phyloP scores from a whole-genome alignment of 2,113 vertebrate species.

The Miniopterus natalensis region DNA sequence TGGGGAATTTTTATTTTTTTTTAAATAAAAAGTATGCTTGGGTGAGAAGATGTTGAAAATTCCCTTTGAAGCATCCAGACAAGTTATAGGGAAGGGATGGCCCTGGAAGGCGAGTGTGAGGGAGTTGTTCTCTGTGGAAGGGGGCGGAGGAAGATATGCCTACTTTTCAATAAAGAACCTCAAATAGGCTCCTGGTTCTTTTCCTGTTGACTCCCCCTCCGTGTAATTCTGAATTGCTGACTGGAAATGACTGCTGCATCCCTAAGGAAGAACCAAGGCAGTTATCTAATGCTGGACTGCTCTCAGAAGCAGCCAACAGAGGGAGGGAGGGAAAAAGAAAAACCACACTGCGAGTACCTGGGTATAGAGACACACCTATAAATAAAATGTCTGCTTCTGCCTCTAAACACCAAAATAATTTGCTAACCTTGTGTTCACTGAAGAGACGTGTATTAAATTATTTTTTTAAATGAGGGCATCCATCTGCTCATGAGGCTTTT shows the following conservation, averaged over 20 bases:
- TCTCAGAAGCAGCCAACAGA: conserved; percentile 5
- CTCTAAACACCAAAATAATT: neutral
- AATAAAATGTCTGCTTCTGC: conserved; percentile 49
- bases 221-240: neutral
- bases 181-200: neutral
- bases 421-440: neutral
- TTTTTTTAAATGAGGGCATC: neutral
- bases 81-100: neutral
- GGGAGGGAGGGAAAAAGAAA: neutral
- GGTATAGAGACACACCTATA: neutral
- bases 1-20: neutral
- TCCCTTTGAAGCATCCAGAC: conserved; percentile 12
- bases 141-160: neutral
- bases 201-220: neutral
- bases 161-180: conserved; percentile 55
- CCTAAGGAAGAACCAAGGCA: neutral
- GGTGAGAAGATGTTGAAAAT: conserved; percentile 52
- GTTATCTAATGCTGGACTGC: neutral
- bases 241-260: neutral
- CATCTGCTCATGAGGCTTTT: conserved; percentile 42
- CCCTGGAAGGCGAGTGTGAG: neutral
- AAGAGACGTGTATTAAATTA: neutral
- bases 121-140: neutral
- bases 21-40: conserved; percentile 23
- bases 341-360: neutral